Evolutionary conservation across 2,797 vertebrate genomes (phyloP), one percentile per base, ranked within the genome.

Genomic region (Macroramphosus scolopax): DNA sequence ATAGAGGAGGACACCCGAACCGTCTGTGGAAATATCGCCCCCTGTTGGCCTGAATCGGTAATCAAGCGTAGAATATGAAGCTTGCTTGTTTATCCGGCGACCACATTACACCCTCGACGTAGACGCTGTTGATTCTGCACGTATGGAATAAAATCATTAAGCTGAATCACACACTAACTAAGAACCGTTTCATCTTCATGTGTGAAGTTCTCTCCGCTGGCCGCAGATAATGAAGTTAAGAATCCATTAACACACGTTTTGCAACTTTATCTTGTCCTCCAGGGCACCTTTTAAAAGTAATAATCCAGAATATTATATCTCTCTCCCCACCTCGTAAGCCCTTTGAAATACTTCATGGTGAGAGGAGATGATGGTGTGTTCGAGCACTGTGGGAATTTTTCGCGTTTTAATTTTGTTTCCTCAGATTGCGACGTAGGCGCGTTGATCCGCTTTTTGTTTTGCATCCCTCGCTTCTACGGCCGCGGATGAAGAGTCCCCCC

Each of bases 231-330:
- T 68, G 26, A 51, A 55, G 42, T 75, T 80, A 72, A 75, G 48
- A 34, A 72, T 79, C 66, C 57, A 83, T 83, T 80, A 73, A 77
- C 62, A 43, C 39, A 46, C 63, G 67, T 76, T 86, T 70, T 75
- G 22, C 31, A 46, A 74, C 68, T 78, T 76, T 68, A 81, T 82
- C 77, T 63, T 51, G 24, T 83, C 65, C 72, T 72, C 16, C 25
- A 55, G 66, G 68, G 60, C 51, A 26, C 12, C 64, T 58, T 78
- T 72, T 48, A 18, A 78, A 77, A 68, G 75, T 70, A 82, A 78
- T 87, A 74, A 84, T 84, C 69, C 59, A 39, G 41, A 47, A 63
- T 64, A 77, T 82, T 70, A 83, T 78, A 70, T 81, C 56, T 76
- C 54, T 74, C 53, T 77, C 53, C 35, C 46, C 17, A 33, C 73